Evolutionary conservation across 1,140 invertebrate genomes (phyloP), one percentile per base, ranked within the genome.

Genomic region (Ladona fulva): DNA sequence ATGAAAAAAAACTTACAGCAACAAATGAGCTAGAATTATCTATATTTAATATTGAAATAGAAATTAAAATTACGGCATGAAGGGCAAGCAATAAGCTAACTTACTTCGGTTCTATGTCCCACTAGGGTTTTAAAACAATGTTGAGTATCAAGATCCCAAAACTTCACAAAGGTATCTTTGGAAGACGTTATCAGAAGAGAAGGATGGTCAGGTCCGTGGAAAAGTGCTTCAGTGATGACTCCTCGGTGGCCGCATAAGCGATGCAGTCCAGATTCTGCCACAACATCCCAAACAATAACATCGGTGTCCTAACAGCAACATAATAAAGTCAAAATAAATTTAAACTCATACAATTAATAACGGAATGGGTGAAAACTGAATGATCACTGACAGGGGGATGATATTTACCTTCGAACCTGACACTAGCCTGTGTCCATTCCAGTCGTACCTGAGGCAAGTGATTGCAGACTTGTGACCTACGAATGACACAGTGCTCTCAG

Each of bases 101-200:
- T 82, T 84, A 91, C 91, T 86, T 94, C 92, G 79, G 91, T 90
- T 83, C 90, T 88, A 86, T 94, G 92, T 77, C 92, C 92, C 74
- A 91, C 89, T 24, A 99, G 86, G 11, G 98, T 99, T 84, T 95
- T 94, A 82, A 99, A 99, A 85, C 97, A 99, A 83, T 97, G 94
- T 82, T 97, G 93, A 25, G 94, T 97, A 79, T 94, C 91, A 77
- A 99, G 85, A 87, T 99, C 95, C 97, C 97, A 99, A 84, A 99
- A 97, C 84, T 99, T 99, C 0, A 99, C 89, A 84, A 95, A 95
- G 19, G 93, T 93, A 85, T 99, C 98, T 85, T 96, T 97, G 1
- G 96, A 98, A 76, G 92, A 90, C 80, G 96, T 95, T 12, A 99
- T 88, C 19, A 98, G 83, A 80, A 96, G 90, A 76, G 44, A 78